Evolutionary conservation across 2,888 invertebrate genomes (phyloP).

Genomic region (Colletes collaris): DNA sequence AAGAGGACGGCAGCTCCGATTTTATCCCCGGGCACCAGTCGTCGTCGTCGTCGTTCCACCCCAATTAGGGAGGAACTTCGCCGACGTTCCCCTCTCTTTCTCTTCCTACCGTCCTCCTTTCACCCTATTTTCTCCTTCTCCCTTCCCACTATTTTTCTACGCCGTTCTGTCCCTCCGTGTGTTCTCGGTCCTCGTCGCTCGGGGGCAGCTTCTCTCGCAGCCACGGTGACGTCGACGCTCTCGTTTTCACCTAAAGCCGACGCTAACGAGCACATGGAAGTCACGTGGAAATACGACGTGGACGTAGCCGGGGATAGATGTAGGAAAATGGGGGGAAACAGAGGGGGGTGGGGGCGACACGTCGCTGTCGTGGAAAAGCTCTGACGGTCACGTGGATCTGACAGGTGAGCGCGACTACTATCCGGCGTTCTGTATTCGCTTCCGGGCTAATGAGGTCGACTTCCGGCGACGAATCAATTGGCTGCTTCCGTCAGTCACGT

Average conservation of each 20-base stretch:
- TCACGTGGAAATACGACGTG: constrained; percentile 79
- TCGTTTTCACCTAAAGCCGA: constrained; percentile 82
- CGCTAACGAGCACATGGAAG: constrained; percentile 83
- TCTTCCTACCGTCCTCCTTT: constrained; percentile 15
- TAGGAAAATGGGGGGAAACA: constrained; percentile 17
- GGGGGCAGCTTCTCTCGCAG: constrained; percentile 30
- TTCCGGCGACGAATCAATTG: constrained; percentile 16
- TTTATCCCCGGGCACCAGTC: constrained; percentile 68
- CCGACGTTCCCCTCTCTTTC: constrained; percentile 59
- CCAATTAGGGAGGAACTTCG: constrained; percentile 79
- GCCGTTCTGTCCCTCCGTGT: constrained; percentile 11
- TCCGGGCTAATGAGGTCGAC: constrained; percentile 46
- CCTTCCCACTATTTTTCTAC: constrained; percentile 11
- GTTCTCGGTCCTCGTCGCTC: constrained; percentile 31
- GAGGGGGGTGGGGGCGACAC: constrained; percentile 28
- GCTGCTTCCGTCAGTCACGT: not conserved
- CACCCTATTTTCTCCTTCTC: constrained; percentile 16
- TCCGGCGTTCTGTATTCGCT: constrained; percentile 24
- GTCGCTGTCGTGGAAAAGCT: constrained; percentile 58
- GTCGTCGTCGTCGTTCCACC: constrained; percentile 61
- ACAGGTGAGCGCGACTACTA: constrained; percentile 69
- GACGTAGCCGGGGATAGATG: constrained; percentile 34
- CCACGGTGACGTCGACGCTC: constrained; percentile 76
- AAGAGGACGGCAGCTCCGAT: constrained; percentile 71
- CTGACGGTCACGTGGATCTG: constrained; percentile 74